Evolutionary conservation across 2,888 invertebrate genomes (phyloP).

Genomic region (Nomada fabriciana): DNA sequence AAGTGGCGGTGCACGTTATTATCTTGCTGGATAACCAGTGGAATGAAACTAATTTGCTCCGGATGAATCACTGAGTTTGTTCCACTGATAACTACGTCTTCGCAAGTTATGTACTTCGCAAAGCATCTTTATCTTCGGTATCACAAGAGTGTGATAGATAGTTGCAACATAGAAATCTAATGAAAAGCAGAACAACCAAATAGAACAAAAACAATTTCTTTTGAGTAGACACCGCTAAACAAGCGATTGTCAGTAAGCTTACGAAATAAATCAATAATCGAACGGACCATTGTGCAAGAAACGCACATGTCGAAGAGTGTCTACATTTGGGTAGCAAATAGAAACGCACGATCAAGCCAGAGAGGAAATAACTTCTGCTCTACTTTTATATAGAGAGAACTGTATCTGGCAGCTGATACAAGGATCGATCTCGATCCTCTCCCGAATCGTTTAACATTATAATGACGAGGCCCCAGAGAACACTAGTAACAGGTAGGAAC

Average conservation of each 20-base stretch:
- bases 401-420: conserved; percentile 47
- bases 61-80: background rate
- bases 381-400: conserved; percentile 35
- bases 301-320: conserved; percentile 1
- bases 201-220: background rate
- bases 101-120: too few species aligned
- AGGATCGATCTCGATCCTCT: conserved; percentile 56
- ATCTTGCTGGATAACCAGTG: background rate
- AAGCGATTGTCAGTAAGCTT: background rate
- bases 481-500: conserved; percentile 70
- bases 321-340: background rate
- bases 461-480: conserved; percentile 71
- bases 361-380: conserved; percentile 36
- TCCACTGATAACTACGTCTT: background rate
- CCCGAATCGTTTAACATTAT: conserved; percentile 74
- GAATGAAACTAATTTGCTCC: background rate
- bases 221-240: too few species aligned
- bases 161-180: background rate
- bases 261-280: conserved; percentile 14
- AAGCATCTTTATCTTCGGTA: background rate
- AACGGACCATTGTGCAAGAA: conserved; percentile 17
- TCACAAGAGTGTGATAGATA: background rate
- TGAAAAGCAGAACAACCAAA: background rate
- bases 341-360: background rate
- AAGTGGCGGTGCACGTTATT: conserved; percentile 1